phyloP scores from a whole-genome alignment of 2,888 invertebrate species.

The Melieria picta region DNA sequence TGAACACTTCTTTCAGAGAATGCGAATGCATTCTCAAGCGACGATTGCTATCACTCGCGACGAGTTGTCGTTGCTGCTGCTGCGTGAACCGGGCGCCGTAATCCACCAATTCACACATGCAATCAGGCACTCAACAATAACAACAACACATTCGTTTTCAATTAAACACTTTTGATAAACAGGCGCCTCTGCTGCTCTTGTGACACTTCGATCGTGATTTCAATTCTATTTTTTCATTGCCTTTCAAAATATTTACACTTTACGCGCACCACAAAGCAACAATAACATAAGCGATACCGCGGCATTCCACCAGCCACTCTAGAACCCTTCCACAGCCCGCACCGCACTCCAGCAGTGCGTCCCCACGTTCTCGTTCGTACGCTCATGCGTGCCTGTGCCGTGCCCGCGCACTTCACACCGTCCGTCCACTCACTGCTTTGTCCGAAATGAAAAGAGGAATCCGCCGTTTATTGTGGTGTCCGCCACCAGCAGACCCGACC shows the following conservation, averaged over 20 bases:
- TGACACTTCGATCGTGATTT: background rate
- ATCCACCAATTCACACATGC: background rate
- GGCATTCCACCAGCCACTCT: background rate
- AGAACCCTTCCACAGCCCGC: too few species aligned
- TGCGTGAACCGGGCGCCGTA: too few species aligned
- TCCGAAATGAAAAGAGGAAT: too few species aligned
- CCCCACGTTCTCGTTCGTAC: too few species aligned
- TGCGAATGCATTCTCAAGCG: too few species aligned
- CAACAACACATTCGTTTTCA: background rate
- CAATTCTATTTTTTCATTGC: background rate
- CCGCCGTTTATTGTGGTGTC: background rate
- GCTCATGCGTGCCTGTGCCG: too few species aligned
- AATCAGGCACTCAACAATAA: background rate
- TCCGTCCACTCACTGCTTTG: too few species aligned
- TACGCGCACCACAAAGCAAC: background rate
- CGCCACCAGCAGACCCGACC: constrained; percentile 12
- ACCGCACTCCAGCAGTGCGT: too few species aligned
- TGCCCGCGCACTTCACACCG: too few species aligned
- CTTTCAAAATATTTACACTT: constrained; percentile 14
- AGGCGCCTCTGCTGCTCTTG: background rate
- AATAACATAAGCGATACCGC: background rate
- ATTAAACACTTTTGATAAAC: background rate
- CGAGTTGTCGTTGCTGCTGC: too few species aligned
- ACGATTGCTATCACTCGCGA: too few species aligned
- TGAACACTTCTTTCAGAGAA: too few species aligned